These are phyloP conservation scores for Tubiluchus corallicola DNA, from an alignment of 2,888 invertebrate species.

Conservation along the genomic window DNA sequence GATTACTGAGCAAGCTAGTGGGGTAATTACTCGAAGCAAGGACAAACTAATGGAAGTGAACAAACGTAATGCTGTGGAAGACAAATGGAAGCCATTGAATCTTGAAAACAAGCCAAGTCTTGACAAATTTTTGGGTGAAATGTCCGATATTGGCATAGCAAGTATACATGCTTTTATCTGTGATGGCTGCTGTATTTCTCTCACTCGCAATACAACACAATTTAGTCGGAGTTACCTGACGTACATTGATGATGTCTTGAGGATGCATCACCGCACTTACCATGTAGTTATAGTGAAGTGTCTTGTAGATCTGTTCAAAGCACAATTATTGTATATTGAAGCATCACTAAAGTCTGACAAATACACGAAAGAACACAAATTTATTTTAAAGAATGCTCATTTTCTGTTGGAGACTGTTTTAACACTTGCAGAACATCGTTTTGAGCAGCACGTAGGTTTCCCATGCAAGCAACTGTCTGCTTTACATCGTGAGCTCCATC, in stretches of 20 bases:
- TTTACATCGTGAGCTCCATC: constrained; percentile 14
- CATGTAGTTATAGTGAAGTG: constrained; percentile 51
- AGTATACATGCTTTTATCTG: constrained; percentile 44
- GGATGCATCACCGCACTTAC: constrained; percentile 52
- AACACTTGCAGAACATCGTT: constrained; percentile 42
- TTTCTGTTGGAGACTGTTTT: constrained; percentile 47
- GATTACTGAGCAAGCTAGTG: constrained; percentile 52
- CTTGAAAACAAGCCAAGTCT: constrained; percentile 51
- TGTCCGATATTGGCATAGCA: constrained; percentile 45
- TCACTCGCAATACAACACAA: constrained; percentile 58
- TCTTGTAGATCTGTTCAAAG: constrained; percentile 49
- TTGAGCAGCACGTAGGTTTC: constrained; percentile 29
- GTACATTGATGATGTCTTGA: constrained; percentile 53
- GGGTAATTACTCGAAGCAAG: constrained; percentile 53
- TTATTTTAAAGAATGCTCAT: constrained; percentile 46
- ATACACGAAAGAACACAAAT: constrained; percentile 34
- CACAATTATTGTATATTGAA: constrained; percentile 47
- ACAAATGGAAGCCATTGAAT: constrained; percentile 62
- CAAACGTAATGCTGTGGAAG: constrained; percentile 47
- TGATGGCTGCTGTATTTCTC: constrained; percentile 47
- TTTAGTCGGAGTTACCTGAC: constrained; percentile 56
- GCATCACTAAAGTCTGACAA: constrained; percentile 34
- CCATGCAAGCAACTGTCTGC: constrained; percentile 16
- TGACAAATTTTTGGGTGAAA: constrained; percentile 47
- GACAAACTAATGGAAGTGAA: constrained; percentile 65